A percentile compares a stretch with the other conserved stretches of the same genome.
These are phyloP conservation scores for Oryctes rhinoceros DNA, from an alignment of 1,140 invertebrate species.

Conservation along the genomic window DNA sequence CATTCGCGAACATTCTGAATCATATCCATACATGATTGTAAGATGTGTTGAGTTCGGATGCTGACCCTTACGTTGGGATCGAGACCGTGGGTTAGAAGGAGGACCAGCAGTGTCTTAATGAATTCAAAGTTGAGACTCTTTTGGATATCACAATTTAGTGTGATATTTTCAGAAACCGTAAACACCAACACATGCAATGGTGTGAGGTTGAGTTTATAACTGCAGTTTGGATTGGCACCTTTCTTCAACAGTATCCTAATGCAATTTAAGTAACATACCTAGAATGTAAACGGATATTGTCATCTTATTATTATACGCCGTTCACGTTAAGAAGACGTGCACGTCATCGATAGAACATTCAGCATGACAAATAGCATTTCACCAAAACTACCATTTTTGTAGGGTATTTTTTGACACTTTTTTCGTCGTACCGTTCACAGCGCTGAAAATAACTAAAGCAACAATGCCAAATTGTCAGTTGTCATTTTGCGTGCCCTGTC, in stretches of 20 bases:
- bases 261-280: slow-evolving; percentile 79
- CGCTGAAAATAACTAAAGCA: too few relatives aligned
- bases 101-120: slow-evolving; percentile 72
- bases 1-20: slow-evolving; percentile 73
- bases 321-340: too few relatives aligned
- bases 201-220: slow-evolving; percentile 73
- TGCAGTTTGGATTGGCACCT: slow-evolving; percentile 78
- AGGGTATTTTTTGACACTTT: too few relatives aligned
- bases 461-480: too few relatives aligned
- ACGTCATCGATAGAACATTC: too few relatives aligned
- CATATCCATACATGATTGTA: slow-evolving; percentile 75
- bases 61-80: slow-evolving; percentile 69
- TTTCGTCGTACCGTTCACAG: too few relatives aligned
- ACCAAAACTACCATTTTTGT: too few relatives aligned
- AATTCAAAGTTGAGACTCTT: slow-evolving; percentile 73
- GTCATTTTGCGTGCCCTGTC: too few relatives aligned
- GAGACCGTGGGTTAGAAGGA: slow-evolving; percentile 74
- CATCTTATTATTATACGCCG: too few relatives aligned
- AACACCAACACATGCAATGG: slow-evolving; percentile 78
- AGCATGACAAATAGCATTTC: too few relatives aligned
- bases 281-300: slow-evolving; percentile 45
- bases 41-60: slow-evolving; percentile 71
- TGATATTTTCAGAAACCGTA: slow-evolving; percentile 77
- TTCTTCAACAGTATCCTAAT: slow-evolving; percentile 74
- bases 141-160: slow-evolving; percentile 69